Evolutionary conservation across 2,888 invertebrate species (phyloP), one percentile per base, ranked within the genome.

Genomic region (Mesochorus sp.): DNA sequence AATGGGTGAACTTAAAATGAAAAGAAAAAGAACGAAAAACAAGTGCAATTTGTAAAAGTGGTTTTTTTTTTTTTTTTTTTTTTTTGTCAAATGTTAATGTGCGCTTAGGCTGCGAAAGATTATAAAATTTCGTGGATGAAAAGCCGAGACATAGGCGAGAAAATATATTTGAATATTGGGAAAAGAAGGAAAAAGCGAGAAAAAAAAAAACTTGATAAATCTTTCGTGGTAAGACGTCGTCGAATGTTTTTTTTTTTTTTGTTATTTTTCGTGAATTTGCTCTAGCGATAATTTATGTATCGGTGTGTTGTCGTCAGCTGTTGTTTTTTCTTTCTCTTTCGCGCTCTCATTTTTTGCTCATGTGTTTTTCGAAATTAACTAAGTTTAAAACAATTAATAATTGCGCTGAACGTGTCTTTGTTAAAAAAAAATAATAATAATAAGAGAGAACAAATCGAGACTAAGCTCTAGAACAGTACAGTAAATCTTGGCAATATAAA

Each of bases 41-140:
- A 68, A 34, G 68, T 72, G 76, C 76, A 76, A 77, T 72, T 79
- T 53, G 77, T 71, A 42, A 34, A 76, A 71, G 53, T 77, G 73
- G 53, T 51, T 49, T 51, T 67, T 70, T 61, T 72, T 78, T 62
- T 68, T 79, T 73, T 75, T 64, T 74, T 64, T 47, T 42, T 67
- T 28, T 76, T 75, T 59, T 51, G 61, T 70, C 51, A 47, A 55
- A 49, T 28, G 44, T 67, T 59, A 26, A 47, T 39, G 55, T 57
- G 26, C 19, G 42, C 68, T 57, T 73, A 26, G 17, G 31, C 6
- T 37, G 24, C 67, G 67, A 62, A 17, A 37, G 24, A 61, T 72
- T 55, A 12, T 19, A 2, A 12, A 34, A 12, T 62, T 12, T 6
- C 4, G 24, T 1, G 6, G 12, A 39, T 31, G n/a, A 24, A 28